These are phyloP conservation scores for Pomacea canaliculata DNA, from an alignment of 2,888 invertebrate species.

Conservation along the genomic window DNA sequence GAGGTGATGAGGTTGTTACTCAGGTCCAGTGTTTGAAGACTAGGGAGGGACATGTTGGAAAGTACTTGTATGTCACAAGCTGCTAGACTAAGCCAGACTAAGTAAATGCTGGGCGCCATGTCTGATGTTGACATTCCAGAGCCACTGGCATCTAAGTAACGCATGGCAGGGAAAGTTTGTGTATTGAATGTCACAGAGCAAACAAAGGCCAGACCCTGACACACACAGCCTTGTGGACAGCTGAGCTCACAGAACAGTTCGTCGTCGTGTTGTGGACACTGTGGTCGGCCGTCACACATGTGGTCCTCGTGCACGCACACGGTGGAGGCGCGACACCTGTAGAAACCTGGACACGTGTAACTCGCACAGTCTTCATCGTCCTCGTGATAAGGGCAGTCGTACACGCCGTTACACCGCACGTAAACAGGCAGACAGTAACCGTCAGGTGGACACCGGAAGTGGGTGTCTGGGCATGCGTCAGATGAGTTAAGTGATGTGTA, in stretches of 20 bases:
- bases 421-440: constrained; percentile 31
- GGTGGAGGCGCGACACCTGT: constrained; percentile 20
- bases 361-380: constrained; percentile 21
- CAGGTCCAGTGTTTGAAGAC: no score
- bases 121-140: no score
- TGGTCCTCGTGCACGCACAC: constrained; percentile 29
- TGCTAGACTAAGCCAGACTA: no score
- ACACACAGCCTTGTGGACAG: constrained; percentile 21
- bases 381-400: constrained; percentile 25
- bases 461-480: constrained; percentile 20
- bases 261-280: constrained; percentile 32
- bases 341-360: constrained; percentile 20
- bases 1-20: no score
- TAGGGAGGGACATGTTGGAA: no score
- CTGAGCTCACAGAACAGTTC: constrained; percentile 21
- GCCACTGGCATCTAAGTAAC: no score
- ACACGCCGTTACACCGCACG: constrained; percentile 28
- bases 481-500: no score
- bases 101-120: no score
- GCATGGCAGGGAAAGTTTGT: no score
- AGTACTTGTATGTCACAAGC: no score
- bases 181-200: neutral
- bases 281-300: constrained; percentile 30
- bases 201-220: constrained; percentile 23
- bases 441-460: constrained; percentile 12